Base-by-base conservation (phyloP, 1,140 invertebrate genomes). In the Archivesica marissinica region DNA sequence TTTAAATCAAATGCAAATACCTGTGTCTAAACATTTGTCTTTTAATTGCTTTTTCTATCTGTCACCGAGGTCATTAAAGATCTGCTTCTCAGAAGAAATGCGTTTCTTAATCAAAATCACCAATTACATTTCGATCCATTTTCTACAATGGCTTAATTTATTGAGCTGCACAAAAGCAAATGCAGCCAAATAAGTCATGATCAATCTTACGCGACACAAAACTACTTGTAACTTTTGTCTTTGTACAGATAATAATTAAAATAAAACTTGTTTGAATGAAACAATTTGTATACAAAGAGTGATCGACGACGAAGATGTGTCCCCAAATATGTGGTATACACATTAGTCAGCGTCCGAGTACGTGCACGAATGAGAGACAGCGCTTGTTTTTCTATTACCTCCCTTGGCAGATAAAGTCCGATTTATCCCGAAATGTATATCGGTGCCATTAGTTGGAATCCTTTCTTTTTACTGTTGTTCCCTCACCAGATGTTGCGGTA, bases 61-160 rank as follows among this genome's bases (percentile, higher is more conserved):
- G 41, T 72, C 68, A 72, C 39, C 6, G 20, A 28, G 28, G 68
- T 30, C 68, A 52, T 72, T 72, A 72, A 72, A 72, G 39, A 72
- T 47, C 23, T 64, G 7, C 30, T 64, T 64, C 4, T 35, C 33
- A 7, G 30, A 35, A 13, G 33, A 7, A 35, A 64, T 64, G 13
- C 59, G 30, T 20, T 64, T 25, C 20, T 17, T 64, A 64, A 64
- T 64, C 59, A 64, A 64, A 64, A 25, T 33, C 25, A 33, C 39
- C 68, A 28, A 72, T 72, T 47, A 52, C 41, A 72, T 30, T 72
- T 72, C 68, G 68, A 72, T 72, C n/a, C 39, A 72, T 72, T 72
- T 72, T 72, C 68, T 28, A 50, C 39, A 72, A 9, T 41, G 11
- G 7, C 39, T 47, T 47, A 33, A 72, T 72, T 72, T 72, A 72